Evolutionary conservation across 2,888 invertebrate species (phyloP), one percentile per base, ranked within the genome.

Genomic region (Strigamia transsilvanica): DNA sequence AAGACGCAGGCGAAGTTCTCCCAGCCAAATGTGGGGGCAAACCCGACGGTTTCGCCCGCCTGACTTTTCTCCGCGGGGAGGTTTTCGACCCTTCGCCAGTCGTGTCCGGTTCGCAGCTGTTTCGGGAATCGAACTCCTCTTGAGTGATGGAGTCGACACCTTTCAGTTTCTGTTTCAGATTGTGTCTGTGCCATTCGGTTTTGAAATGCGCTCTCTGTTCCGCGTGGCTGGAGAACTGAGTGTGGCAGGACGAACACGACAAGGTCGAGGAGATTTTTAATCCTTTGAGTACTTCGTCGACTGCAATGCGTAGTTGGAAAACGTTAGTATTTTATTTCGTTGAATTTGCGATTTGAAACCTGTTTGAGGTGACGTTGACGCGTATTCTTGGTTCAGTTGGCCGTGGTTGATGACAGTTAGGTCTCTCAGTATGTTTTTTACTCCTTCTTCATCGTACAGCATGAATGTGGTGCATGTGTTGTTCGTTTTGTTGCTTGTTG

Each of bases 101-200:
- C n/a, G n/a, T 18, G 21, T 21, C 61, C 3, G 61, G 3, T 5
- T 61, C 61, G 21, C 18, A 23, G 23, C 61, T 56, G 13, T 56
- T 21, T 15, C 18, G 18, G 2, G 61, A 4, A 2, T 88, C 88
- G 88, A 93, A 93, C 83, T 89, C 88, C 78, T 91, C 91, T 86
- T 92, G 92, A 10, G 88, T 89, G 27, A 93, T 87, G 2, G 90
- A 87, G 78, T 88, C 86, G 81, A 89, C 88, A 10, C 92, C 92
- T 84, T 91, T 90, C 13, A 94, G 87, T 84, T 92, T 92, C 84
- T 92, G 91, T 85, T 94, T 94, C 56, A 95, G 88, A 88, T 95
- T 95, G 86, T 94, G 94, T 3, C 94, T 91, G 87, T 95, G 95
- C 94, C 94, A 95, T 87, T 95, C 95, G 51, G 93, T 89, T 86